These are phyloP conservation scores for Toxotes lorentzi DNA, from an alignment of 2,797 vertebrate species.

Conservation along the genomic window DNA sequence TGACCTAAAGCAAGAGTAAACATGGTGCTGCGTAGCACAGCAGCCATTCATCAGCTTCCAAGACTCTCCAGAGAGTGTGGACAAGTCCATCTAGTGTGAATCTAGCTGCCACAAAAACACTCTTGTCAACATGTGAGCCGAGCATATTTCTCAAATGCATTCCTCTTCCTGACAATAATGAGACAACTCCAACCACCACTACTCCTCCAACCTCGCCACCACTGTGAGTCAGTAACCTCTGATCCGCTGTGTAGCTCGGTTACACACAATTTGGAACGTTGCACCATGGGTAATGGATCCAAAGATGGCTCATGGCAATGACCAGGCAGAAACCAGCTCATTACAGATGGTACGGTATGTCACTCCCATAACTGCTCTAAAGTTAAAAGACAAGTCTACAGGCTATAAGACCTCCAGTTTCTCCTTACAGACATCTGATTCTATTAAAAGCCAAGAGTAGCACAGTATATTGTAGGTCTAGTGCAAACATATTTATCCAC, in stretches of 20 bases:
- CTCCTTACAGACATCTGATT: neutral
- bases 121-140: conserved; percentile 3
- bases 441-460: neutral
- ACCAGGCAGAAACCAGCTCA: conserved; percentile 35
- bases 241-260: conserved; percentile 7
- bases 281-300: conserved; percentile 52
- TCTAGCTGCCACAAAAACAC: conserved; percentile 10
- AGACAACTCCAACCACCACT: neutral
- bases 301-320: conserved; percentile 60
- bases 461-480: neutral
- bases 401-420: conserved; percentile 1
- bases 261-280: conserved; percentile 21
- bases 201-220: neutral
- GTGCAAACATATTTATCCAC: neutral
- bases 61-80: conserved; percentile 12
- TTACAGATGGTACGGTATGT: conserved; percentile 29
- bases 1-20: conserved; percentile 37
- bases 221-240: conserved; percentile 19
- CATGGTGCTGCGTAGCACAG: neutral
- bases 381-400: conserved; percentile 17
- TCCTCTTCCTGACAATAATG: conserved; percentile 4
- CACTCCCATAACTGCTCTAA: conserved; percentile 3
- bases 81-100: neutral
- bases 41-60: conserved; percentile 26
- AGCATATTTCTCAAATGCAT: conserved; percentile 12